phyloP scores from a whole-genome alignment of 2,888 invertebrate genomes.

The Amblyjoppa proteus region DNA sequence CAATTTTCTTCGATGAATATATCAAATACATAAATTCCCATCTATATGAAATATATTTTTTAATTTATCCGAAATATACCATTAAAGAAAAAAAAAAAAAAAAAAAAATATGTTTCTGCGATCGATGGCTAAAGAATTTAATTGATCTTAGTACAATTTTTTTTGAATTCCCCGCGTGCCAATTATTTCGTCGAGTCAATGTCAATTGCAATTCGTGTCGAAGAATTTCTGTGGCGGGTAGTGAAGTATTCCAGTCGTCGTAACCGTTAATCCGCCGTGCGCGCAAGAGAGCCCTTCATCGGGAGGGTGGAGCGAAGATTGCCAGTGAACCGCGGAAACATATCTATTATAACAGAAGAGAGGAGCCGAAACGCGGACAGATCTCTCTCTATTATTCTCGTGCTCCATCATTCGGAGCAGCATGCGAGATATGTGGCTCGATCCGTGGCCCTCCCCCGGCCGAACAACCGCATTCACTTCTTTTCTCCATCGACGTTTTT shows the following conservation, averaged over 20 bases:
- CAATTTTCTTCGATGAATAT: too few species aligned
- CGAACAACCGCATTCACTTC: conserved; percentile 60
- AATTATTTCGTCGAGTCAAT: neutral
- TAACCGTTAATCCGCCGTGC: conserved; percentile 1
- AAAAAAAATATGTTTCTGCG: too few species aligned
- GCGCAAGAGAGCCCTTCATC: conserved; percentile 5
- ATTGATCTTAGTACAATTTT: too few species aligned
- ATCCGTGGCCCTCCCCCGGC: conserved; percentile 23
- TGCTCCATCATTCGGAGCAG: conserved; percentile 51
- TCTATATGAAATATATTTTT: too few species aligned
- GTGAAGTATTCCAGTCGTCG: conserved; percentile 23
- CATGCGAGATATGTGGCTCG: conserved; percentile 20
- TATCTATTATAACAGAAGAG: conserved; percentile 67
- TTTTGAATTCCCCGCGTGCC: too few species aligned
- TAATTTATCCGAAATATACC: too few species aligned
- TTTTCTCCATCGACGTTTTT: conserved; percentile 49
- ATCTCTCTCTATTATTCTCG: conserved; percentile 69
- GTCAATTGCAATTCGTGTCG: neutral
- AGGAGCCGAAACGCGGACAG: conserved; percentile 54
- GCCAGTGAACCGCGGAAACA: conserved; percentile 62
- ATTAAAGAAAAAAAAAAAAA: too few species aligned
- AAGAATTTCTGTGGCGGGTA: neutral
- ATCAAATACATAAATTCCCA: too few species aligned
- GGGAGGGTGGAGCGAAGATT: conserved; percentile 44
- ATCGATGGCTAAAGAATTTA: too few species aligned